phyloP scores from a whole-genome alignment of 2,888 invertebrate genomes.

The Cecidostiba fungosa region DNA sequence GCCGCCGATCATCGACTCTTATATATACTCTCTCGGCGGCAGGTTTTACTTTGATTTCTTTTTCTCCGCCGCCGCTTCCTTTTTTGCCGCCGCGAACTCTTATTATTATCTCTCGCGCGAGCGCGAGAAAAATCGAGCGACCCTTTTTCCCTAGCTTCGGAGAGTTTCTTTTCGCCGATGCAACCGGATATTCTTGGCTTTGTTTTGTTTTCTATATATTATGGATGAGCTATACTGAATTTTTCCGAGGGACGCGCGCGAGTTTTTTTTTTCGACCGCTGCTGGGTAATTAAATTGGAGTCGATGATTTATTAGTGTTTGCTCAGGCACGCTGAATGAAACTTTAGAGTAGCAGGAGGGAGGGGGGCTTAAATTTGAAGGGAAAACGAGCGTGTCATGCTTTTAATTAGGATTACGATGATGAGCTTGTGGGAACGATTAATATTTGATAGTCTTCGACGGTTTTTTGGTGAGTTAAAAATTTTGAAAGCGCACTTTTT shows the following conservation, averaged over 20 bases:
- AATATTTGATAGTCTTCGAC: not conserved
- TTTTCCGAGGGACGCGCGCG: not conserved
- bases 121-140: constrained; percentile 24
- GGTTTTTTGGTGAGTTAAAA: not conserved
- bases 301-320: constrained; percentile 25
- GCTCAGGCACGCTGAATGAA: not conserved
- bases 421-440: constrained; percentile 17
- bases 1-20: constrained; percentile 43
- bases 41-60: constrained; percentile 51
- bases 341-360: not conserved
- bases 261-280: not conserved
- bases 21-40: constrained; percentile 39
- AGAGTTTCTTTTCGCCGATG: not conserved
- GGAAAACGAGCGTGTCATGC: constrained; percentile 15
- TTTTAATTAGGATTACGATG: constrained; percentile 5
- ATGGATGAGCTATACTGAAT: too few species aligned
- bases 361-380: not conserved
- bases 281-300: constrained; percentile 1
- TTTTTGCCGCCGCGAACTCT: not conserved
- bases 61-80: constrained; percentile 14
- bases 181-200: constrained; percentile 2
- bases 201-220: not conserved
- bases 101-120: constrained; percentile 8
- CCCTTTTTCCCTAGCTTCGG: constrained; percentile 5
- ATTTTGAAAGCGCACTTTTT: not conserved